A percentile compares a stretch with the other conserved stretches of the same genome.
These are phyloP conservation scores for Todiramphus saurophagus DNA, from an alignment of 2,113 vertebrate genomes.

Conservation along the genomic window DNA sequence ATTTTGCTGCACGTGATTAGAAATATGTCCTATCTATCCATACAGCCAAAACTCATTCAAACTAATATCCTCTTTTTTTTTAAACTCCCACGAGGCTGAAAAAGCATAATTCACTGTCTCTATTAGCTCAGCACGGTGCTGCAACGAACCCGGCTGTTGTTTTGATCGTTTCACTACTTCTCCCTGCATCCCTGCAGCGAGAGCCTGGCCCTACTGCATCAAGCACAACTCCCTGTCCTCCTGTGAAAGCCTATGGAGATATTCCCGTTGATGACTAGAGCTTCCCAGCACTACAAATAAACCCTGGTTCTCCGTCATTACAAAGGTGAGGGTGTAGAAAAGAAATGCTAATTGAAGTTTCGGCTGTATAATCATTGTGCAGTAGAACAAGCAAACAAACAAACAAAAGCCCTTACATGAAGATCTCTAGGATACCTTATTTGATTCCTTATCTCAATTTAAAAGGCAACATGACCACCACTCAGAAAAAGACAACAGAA, in stretches of 20 bases:
- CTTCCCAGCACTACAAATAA: background rate
- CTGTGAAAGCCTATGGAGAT: background rate
- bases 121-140: background rate
- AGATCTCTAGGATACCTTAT: background rate
- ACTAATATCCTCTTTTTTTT: background rate
- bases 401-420: background rate
- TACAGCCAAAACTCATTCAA: background rate
- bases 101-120: background rate
- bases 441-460: background rate
- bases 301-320: background rate
- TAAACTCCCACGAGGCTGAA: background rate
- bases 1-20: background rate
- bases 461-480: background rate
- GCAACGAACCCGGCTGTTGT: background rate
- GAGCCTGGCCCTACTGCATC: background rate
- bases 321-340: background rate
- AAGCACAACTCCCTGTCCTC: background rate
- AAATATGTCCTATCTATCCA: background rate
- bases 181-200: background rate
- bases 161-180: constrained; percentile 6
- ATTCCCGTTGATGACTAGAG: background rate
- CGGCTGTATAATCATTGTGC: background rate
- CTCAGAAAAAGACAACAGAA: background rate
- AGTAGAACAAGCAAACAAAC: background rate
- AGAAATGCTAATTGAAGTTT: background rate